Evolutionary conservation across 1,140 invertebrate genomes (phyloP).

Genomic region (Marisa cornuarietis): DNA sequence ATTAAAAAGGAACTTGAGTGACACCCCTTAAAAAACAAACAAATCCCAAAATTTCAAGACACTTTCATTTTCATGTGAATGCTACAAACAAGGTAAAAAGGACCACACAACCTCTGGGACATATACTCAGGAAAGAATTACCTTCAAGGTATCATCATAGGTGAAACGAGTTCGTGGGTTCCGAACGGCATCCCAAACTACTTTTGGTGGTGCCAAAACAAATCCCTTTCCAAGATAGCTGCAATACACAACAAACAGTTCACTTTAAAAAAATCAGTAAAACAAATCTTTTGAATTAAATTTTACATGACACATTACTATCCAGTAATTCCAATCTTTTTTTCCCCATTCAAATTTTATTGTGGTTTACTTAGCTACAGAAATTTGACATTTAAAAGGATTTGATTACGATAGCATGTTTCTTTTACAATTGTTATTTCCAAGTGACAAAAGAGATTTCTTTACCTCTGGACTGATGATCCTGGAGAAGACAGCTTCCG

Average conservation of each 20-base stretch:
- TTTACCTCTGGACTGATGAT: constrained; percentile 42
- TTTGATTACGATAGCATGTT: too few species aligned
- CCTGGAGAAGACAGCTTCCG: constrained; percentile 43
- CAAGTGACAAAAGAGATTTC: neutral
- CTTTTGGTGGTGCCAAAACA: constrained; percentile 53
- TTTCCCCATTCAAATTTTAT: neutral
- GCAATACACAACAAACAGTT: constrained; percentile 25
- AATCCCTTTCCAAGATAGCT: constrained; percentile 63
- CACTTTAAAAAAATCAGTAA: neutral
- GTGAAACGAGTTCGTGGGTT: constrained; percentile 62
- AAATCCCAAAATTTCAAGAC: neutral
- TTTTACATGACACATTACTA: neutral
- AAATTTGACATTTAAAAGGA: neutral
- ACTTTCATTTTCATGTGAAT: neutral
- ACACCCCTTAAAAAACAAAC: neutral
- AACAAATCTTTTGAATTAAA: neutral
- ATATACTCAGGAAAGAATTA: constrained; percentile 18
- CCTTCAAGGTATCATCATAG: constrained; percentile 64
- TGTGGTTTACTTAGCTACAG: neutral
- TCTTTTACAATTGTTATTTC: too few species aligned
- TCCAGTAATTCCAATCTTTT: neutral
- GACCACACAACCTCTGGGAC: too few species aligned
- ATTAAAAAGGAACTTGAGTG: constrained; percentile 14
- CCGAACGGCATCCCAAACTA: constrained; percentile 56
- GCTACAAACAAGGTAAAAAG: too few species aligned